Conservation (phyloP, 2,113 vertebrate genomes). For the Paraplagusia blochii region DNA sequence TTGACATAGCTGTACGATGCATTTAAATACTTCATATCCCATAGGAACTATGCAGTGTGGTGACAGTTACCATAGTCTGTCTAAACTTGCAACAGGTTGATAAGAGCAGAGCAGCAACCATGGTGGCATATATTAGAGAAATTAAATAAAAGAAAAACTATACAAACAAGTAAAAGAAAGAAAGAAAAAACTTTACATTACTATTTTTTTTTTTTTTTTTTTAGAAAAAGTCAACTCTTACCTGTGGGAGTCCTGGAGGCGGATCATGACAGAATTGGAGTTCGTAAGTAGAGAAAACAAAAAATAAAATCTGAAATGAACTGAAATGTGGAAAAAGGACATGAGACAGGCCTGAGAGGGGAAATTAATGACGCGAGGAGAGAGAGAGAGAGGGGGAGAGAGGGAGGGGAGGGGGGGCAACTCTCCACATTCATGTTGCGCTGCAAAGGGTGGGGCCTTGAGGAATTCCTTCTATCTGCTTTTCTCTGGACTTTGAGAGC, state of each 20-base stretch:
- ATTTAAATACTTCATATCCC: constrained; percentile 54
- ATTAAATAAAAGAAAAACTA: neutral
- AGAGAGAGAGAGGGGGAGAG: constrained; percentile 1
- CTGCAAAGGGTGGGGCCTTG: constrained; percentile 78
- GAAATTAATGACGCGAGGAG: constrained; percentile 58
- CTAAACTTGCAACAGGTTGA: constrained; percentile 57
- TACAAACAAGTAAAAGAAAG: neutral
- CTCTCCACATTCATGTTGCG: constrained; percentile 70
- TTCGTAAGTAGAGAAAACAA: constrained; percentile 15
- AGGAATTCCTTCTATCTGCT: constrained; percentile 69
- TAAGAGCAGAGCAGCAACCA: neutral
- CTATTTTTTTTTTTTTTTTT: constrained; percentile 46
- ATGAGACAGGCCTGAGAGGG: constrained; percentile 49
- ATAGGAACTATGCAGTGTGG: constrained; percentile 17
- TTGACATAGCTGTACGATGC: constrained; percentile 36
- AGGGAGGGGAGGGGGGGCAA: constrained; percentile 34
- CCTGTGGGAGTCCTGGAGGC: constrained; percentile 44
- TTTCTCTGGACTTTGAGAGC: constrained; percentile 58
- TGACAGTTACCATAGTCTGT: constrained; percentile 18
- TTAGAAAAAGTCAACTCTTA: constrained; percentile 46
- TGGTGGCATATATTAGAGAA: neutral
- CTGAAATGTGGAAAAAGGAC: constrained; percentile 18
- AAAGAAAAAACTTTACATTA: too few species aligned
- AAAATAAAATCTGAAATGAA: constrained; percentile 36
- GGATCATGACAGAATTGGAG: constrained; percentile 20